Percentiles rank a stretch among this genome's conserved stretches.
These are phyloP conservation scores for Stratiomys singularior DNA, from an alignment of 2,888 invertebrate genomes.

Conservation along the genomic window DNA sequence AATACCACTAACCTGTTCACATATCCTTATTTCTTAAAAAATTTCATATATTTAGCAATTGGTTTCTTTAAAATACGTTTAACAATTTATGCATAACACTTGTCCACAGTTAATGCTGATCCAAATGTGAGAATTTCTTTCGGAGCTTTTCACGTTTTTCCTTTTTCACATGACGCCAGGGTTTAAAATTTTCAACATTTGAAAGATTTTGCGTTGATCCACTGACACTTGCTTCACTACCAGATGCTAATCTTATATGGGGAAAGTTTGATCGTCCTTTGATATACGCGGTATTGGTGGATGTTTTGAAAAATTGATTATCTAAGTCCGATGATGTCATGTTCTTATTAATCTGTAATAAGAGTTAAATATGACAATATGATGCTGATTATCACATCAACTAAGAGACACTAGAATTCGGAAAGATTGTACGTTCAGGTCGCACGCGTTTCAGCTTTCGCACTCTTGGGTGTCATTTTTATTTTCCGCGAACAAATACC, in stretches of 20 bases:
- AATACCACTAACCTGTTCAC: no score
- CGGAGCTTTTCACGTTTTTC: conserved; percentile 93
- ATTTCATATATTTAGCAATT: no score
- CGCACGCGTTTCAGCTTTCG: no score
- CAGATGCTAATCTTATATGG: conserved; percentile 58
- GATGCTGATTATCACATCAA: no score
- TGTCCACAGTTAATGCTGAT: conserved; percentile 73
- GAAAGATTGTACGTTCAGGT: no score
- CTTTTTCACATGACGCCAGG: conserved; percentile 88
- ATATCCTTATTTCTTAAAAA: no score
- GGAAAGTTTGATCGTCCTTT: conserved; percentile 64
- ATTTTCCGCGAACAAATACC: no score
- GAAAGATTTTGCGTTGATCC: conserved; percentile 50
- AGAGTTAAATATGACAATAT: not conserved
- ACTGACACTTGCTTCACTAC: conserved; percentile 47
- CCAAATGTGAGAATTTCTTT: conserved; percentile 84
- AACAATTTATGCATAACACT: not conserved
- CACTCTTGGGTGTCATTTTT: no score
- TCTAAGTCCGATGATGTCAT: conserved; percentile 71
- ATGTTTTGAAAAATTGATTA: conserved; percentile 70
- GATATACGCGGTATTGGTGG: conserved; percentile 61
- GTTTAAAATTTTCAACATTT: conserved; percentile 66
- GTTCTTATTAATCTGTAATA: conserved; percentile 59
- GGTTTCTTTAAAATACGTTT: not conserved
- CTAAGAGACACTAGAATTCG: no score